Evolutionary conservation across 2,888 invertebrate genomes (phyloP), one percentile per base, ranked within the genome.

Genomic region (Pandemis heparana): DNA sequence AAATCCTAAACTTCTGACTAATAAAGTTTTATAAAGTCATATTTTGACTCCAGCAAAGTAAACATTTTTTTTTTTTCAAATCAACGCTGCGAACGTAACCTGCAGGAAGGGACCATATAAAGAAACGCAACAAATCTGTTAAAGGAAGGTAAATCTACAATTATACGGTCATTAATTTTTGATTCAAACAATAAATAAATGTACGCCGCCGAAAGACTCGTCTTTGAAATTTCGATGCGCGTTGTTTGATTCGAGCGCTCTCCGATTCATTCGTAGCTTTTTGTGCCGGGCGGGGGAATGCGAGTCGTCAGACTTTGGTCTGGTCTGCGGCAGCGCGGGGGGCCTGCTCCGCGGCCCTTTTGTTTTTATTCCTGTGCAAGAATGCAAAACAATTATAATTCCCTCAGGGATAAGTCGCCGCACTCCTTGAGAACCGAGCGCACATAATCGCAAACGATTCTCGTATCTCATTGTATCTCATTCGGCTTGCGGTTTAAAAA

Each of bases 311-410:
- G 92, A 92, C 92, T 91, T 92, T 89, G 88, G 92, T 92, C 92
- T 92, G 91, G 87, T 84, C 88, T 85, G 87, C 80, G 84, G 82
- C 91, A 87, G 90, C 80, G 91, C 92, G 92, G 92, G 92, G 92
- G 92, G 91, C 90, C 89, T 83, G 82, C 82, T 80, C 81, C 83
- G 85, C 84, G 87, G 63, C 85, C 88, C 90, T 94, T 93, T 94
- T 92, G 92, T 93, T 94, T 92, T 94, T 93, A 89, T 94, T 88
- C 89, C 89, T 91, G 88, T 90, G 90, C 92, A 93, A 92, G 93
- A 94, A 94, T 93, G 94, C 94, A 94, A 94, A 94, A 92, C 93
- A 94, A 94, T 94, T 94, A 93, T 93, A 92, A 92, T 91, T 91
- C 90, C 89, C 91, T 85, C 87, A 86, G 91, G 92, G 91, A 93